Conservation (phyloP, 2,113 vertebrate species). For the Tinamus guttatus region DNA sequence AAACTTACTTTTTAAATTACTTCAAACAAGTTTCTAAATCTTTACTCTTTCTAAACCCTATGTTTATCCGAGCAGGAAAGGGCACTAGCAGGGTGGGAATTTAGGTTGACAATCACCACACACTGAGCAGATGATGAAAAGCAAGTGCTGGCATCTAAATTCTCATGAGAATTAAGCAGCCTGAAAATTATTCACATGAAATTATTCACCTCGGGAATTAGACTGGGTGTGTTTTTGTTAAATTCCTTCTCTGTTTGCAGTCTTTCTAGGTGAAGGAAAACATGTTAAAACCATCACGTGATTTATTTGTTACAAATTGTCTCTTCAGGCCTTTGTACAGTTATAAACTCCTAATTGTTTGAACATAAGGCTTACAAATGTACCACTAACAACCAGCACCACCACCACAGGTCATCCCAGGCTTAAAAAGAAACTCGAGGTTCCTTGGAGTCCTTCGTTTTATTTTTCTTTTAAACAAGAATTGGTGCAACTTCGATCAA, state of each 20-base stretch:
- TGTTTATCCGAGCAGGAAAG: background rate
- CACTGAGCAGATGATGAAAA: background rate
- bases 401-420: background rate
- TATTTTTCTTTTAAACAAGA: background rate
- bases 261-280: background rate
- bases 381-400: background rate
- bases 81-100: too few species aligned
- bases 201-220: background rate
- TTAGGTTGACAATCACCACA: background rate
- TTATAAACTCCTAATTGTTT: background rate
- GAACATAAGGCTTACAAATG: background rate
- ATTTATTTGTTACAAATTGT: background rate
- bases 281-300: background rate
- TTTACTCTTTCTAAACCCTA: background rate
- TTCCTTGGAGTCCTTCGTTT: background rate
- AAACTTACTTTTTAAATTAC: too few species aligned
- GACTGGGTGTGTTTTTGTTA: background rate
- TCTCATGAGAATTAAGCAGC: background rate
- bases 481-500: background rate
- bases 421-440: background rate
- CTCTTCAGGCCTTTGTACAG: background rate
- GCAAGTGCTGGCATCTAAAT: background rate
- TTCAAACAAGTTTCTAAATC: too few species aligned
- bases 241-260: background rate
- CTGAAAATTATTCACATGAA: background rate